A percentile compares a stretch with the other conserved stretches of the same genome.
Evolutionary conservation across 2,888 invertebrate species (phyloP).

Genomic region (Yponomeuta plumbellus): DNA sequence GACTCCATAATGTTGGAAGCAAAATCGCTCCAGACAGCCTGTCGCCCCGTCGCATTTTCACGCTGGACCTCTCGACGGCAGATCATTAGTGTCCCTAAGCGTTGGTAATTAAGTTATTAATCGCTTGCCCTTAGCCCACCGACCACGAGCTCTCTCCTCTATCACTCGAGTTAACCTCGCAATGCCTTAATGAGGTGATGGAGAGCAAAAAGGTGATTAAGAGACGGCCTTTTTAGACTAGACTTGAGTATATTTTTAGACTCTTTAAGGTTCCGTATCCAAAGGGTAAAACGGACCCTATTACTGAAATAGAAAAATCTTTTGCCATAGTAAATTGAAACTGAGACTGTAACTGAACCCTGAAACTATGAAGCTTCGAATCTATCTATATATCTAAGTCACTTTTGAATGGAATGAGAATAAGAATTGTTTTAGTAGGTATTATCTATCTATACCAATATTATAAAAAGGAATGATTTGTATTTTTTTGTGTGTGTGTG

Average conservation of each 20-base stretch:
- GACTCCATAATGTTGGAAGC: not conserved
- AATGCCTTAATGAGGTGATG: slow-evolving; percentile 3
- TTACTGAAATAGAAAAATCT: no score
- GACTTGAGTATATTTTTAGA: not conserved
- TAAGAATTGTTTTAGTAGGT: no score
- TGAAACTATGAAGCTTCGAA: no score
- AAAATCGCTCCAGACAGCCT: not conserved
- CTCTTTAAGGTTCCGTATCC: no score
- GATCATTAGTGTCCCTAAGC: slow-evolving; percentile 30
- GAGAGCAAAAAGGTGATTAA: not conserved
- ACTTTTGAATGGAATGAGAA: no score
- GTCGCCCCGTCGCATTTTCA: not conserved
- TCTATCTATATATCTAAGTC: no score
- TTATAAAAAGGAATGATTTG: no score
- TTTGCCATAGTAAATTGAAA: no score
- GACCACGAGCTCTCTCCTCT: slow-evolving; percentile 19
- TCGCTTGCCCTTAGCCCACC: slow-evolving; percentile 26
- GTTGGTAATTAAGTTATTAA: slow-evolving; percentile 37
- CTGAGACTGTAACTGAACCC: no score
- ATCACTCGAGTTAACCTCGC: slow-evolving; percentile 1
- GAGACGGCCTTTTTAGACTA: not conserved
- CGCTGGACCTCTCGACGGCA: slow-evolving; percentile 19
- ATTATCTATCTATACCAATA: no score
- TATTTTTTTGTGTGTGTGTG: no score
- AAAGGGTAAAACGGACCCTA: no score